Evolutionary conservation across 35 echinoderm and acorn worm genomes (phyloP).

Genomic region (Apostichopus parvimensis): DNA sequence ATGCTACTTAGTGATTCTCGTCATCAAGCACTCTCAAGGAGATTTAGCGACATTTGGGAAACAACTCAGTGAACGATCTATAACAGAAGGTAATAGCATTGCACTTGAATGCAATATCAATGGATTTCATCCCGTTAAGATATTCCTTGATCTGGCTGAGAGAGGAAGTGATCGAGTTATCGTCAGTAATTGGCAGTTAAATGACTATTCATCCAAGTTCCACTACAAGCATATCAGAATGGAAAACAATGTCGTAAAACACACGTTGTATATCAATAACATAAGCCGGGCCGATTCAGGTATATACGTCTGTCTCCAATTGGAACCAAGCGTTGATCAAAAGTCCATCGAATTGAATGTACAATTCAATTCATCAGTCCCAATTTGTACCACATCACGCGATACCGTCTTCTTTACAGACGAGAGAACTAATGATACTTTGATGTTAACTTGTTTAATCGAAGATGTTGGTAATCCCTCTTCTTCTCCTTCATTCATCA

Average conservation of each 20-base stretch:
- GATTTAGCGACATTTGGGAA: too few relatives aligned
- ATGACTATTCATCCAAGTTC: neutral
- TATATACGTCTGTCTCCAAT: neutral
- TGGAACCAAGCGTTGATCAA: neutral
- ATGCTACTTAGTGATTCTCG: too few relatives aligned
- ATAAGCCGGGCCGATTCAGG: neutral
- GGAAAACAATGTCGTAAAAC: neutral
- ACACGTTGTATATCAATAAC: neutral
- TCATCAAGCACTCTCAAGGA: too few relatives aligned
- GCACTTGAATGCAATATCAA: too few relatives aligned
- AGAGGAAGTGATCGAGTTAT: too few relatives aligned
- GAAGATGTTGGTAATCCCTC: neutral
- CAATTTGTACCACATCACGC: neutral
- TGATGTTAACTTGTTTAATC: neutral
- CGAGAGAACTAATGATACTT: neutral
- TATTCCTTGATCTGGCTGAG: too few relatives aligned
- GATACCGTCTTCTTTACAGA: constrained; percentile 2
- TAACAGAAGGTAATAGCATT: too few relatives aligned
- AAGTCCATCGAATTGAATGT: neutral
- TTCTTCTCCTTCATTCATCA: too few relatives aligned
- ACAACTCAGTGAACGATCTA: too few relatives aligned
- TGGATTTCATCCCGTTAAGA: too few relatives aligned
- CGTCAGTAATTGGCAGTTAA: too few relatives aligned
- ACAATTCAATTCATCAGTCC: neutral
- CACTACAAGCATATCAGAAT: neutral